Conservation (phyloP, 2,888 invertebrate species). For the Pseudolycoriella hygida region DNA sequence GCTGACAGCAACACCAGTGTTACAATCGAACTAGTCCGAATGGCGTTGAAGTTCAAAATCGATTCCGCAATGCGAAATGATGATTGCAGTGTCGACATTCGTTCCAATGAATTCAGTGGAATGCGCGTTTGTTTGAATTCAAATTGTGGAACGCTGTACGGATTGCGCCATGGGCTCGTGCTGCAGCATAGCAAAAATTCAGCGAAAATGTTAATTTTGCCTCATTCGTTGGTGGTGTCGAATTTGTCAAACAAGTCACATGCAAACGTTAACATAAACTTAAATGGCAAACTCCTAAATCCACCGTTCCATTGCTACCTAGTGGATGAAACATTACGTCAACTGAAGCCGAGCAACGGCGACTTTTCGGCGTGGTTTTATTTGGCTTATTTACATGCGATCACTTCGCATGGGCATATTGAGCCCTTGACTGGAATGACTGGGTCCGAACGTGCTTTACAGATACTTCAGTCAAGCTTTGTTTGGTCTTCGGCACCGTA, state of each 20-base stretch:
- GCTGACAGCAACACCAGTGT: background rate
- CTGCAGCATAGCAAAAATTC: background rate
- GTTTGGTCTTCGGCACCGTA: slow-evolving; percentile 2
- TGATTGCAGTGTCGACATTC: too few relatives aligned
- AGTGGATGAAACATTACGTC: background rate
- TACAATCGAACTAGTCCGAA: slow-evolving; percentile 1
- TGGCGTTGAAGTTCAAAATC: background rate
- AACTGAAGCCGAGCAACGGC: background rate
- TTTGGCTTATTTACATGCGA: slow-evolving; percentile 3
- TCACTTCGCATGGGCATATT: slow-evolving; percentile 1
- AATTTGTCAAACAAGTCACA: background rate
- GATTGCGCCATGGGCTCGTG: slow-evolving; percentile 1
- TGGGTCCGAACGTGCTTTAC: slow-evolving; percentile 4
- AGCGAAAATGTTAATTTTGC: background rate
- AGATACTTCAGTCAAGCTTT: slow-evolving; percentile 3
- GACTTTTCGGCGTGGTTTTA: slow-evolving; percentile 5
- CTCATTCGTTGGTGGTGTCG: background rate
- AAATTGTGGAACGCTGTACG: background rate
- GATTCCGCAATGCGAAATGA: background rate
- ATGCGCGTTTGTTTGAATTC: background rate
- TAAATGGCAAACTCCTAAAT: background rate
- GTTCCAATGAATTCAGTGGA: slow-evolving; percentile 2
- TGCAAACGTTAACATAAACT: background rate
- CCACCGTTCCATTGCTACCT: slow-evolving; percentile 1
- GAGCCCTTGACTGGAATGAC: slow-evolving; percentile 3